phyloP scores from a whole-genome alignment of 2,113 vertebrate genomes.

The Elaphurus davidianus region DNA sequence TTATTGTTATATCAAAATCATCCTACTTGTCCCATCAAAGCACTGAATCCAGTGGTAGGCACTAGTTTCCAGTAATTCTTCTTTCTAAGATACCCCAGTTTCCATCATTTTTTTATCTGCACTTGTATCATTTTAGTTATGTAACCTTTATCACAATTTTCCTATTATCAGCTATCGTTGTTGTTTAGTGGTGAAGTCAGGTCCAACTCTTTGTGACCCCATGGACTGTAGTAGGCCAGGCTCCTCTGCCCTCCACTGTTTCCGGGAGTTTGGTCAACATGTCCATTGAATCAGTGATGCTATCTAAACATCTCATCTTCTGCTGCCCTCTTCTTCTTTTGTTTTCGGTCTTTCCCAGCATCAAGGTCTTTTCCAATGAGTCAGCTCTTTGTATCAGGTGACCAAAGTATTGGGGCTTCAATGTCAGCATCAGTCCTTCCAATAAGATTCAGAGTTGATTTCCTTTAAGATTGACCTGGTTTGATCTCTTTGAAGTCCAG shows the following conservation, averaged over 20 bases:
- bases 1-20: background rate
- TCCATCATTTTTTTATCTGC: background rate
- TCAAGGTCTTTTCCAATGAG: background rate
- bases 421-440: background rate
- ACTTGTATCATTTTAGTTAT: background rate
- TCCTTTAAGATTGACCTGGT: background rate
- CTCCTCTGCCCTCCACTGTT: background rate
- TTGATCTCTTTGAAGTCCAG: background rate
- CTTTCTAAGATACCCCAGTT: background rate
- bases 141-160: background rate
- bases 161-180: background rate
- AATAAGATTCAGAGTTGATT: background rate
- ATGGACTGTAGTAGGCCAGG: background rate
- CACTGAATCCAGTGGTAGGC: background rate
- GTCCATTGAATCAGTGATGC: background rate
- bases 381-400: background rate
- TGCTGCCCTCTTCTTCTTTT: background rate
- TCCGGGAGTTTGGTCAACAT: background rate
- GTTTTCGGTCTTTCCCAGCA: background rate
- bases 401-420: background rate
- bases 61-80: background rate
- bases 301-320: background rate
- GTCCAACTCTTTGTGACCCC: background rate
- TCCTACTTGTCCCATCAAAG: background rate
- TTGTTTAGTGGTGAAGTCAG: background rate